Percentiles rank a stretch among this genome's conserved stretches.
These are phyloP conservation scores for Synanceia verrucosa DNA, from an alignment of 2,797 vertebrate species.

Conservation along the genomic window DNA sequence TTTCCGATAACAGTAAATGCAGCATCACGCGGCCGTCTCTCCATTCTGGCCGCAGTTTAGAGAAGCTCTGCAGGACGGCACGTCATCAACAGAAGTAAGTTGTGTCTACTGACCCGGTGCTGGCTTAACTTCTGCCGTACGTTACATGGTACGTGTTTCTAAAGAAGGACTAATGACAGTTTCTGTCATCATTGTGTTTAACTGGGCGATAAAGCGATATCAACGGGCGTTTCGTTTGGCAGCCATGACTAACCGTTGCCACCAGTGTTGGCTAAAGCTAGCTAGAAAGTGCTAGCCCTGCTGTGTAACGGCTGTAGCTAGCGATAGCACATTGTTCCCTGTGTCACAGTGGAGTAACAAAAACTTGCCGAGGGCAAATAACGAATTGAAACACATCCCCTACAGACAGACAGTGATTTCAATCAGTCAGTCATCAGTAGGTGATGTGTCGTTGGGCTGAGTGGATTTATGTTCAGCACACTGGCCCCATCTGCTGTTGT, in stretches of 20 bases:
- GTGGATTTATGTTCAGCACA: background rate
- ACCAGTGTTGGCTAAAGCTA: background rate
- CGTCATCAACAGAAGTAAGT: constrained; percentile 44
- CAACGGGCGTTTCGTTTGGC: background rate
- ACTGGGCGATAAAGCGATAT: background rate
- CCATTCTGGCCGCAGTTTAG: no score
- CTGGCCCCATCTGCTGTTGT: constrained; percentile 28
- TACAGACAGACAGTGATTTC: background rate
- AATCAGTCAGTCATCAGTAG: no score
- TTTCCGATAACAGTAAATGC: background rate
- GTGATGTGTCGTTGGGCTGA: background rate
- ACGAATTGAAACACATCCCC: background rate
- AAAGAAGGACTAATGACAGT: no score
- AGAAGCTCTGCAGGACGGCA: background rate
- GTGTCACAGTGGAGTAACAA: background rate
- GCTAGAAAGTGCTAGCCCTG: background rate
- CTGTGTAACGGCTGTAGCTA: background rate
- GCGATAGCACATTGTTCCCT: background rate
- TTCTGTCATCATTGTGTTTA: background rate
- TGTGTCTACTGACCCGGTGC: background rate
- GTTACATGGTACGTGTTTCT: constrained; percentile 7
- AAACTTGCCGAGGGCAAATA: background rate
- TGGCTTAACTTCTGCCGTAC: background rate
- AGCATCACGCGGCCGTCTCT: background rate
- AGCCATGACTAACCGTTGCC: background rate